Percentiles rank a stretch among this genome's conserved stretches.
phyloP scores from a whole-genome alignment of 2,797 vertebrate species.

The Astyanax mexicanus region DNA sequence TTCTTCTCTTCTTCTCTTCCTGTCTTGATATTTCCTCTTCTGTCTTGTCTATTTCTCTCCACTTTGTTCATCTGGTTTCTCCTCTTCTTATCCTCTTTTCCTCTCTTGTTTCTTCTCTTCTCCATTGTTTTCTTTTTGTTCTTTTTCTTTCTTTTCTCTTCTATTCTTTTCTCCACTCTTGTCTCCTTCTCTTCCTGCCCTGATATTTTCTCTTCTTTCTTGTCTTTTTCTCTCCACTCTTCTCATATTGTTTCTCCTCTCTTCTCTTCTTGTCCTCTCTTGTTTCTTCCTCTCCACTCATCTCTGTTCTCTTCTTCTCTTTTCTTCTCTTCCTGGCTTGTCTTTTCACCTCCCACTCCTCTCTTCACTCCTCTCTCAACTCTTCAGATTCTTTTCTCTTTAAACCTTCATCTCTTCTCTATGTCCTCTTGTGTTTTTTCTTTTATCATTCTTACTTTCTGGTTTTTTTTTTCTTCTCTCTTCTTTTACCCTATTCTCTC shows the following conservation, averaged over 20 bases:
- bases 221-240: too few relatives aligned
- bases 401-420: too few relatives aligned
- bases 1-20: too few relatives aligned
- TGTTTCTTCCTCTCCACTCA: neutral
- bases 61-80: too few relatives aligned
- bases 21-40: too few relatives aligned
- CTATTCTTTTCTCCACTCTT: neutral
- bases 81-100: too few relatives aligned
- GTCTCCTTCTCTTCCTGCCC: constrained; percentile 60
- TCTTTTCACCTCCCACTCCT: neutral
- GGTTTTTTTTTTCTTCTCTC: neutral
- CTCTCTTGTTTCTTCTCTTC: neutral
- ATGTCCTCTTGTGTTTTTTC: too few relatives aligned
- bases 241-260: too few relatives aligned
- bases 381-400: too few relatives aligned
- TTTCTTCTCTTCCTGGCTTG: constrained; percentile 4
- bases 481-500: neutral
- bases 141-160: neutral
- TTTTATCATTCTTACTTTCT: too few relatives aligned
- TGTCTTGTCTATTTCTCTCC: too few relatives aligned
- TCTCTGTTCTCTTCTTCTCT: neutral
- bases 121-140: neutral
- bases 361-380: neutral
- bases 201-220: too few relatives aligned
- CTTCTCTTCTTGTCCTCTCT: constrained; percentile 38